These are phyloP conservation scores for Coranthus polyacanthus DNA, from an alignment of 2,797 vertebrate species.

Conservation along the genomic window DNA sequence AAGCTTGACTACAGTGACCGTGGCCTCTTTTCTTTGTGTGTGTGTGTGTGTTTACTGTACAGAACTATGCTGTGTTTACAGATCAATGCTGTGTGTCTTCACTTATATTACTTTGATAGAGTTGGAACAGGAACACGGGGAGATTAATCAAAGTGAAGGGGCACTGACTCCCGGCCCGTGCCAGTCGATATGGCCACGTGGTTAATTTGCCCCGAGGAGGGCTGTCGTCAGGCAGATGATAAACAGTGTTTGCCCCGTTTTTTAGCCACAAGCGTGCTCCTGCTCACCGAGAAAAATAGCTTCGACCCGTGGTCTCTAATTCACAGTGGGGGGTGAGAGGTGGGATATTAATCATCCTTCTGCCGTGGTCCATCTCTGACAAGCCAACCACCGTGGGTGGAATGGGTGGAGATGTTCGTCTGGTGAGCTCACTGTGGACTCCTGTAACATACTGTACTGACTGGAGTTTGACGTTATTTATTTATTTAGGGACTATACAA, in stretches of 20 bases:
- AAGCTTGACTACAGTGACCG: constrained; percentile 1
- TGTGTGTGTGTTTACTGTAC: constrained; percentile 43
- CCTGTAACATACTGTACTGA: constrained; percentile 14
- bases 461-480: neutral
- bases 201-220: constrained; percentile 79
- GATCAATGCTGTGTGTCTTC: constrained; percentile 82
- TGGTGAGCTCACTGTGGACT: constrained; percentile 44
- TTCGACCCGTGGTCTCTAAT: constrained; percentile 84
- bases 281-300: constrained; percentile 86
- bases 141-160: constrained; percentile 87
- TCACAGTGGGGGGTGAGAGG: constrained; percentile 83
- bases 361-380: constrained; percentile 66
- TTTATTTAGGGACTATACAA: too few species aligned
- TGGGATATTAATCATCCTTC: constrained; percentile 84
- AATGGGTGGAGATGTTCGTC: constrained; percentile 59
- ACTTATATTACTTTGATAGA: constrained; percentile 83
- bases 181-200: constrained; percentile 79
- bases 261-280: constrained; percentile 83
- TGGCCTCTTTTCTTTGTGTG: constrained; percentile 10
- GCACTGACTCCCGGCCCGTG: constrained; percentile 78
- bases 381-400: constrained; percentile 55
- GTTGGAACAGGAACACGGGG: constrained; percentile 74
- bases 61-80: constrained; percentile 68
- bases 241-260: constrained; percentile 84
- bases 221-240: constrained; percentile 83